Evolutionary conservation across 2,797 vertebrate genomes (phyloP), one percentile per base, ranked within the genome.

Genomic region (Parotocinclus haroldoi): DNA sequence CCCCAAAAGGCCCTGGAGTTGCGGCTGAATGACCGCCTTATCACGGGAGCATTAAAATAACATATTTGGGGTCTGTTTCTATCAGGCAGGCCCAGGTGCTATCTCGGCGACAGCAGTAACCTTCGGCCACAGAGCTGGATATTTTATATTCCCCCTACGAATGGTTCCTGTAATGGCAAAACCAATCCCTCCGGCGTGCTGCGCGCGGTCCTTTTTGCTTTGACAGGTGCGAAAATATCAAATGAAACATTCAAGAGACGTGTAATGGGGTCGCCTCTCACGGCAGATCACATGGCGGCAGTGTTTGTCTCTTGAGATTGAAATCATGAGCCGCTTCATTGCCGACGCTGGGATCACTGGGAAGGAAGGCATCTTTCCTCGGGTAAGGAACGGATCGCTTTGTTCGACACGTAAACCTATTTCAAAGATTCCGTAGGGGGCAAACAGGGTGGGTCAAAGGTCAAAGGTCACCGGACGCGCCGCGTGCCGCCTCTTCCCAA

Each of bases 141-240:
- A 40, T 42, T 11, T 3, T 42, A 42, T 11, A 11, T 42, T 42
- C 40, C n/a, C 17, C 7, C 17, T 7, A n/a, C 9, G 14, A 50
- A 7, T 7, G 13, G 13, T 16, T 50, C 14, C 27, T 16, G 13
- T 14, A 16, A 16, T 9, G 14, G n/a, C 13, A 14, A 16, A 50
- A n/a, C n/a, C 7, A n/a, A 27, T 53, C 51, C 27, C 37, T 58
- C 55, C 8, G 55, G 37, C 13, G 46, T 11, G n/a, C 9, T 7
- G 14, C 17, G 13, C 7, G 8, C 10, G 0, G 18, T 10, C 11
- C 60, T 44, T 12, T 27, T 27, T 27, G 27, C 19, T 45, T 36
- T 45, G 48, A 64, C 61, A 58, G 55, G 61, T 46, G 61, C 11
- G 27, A 52, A 50, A 58, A 63, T 54, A 58, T 63, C 14, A 52